Evolutionary conservation across 2,888 invertebrate genomes (phyloP), one percentile per base, ranked within the genome.

Genomic region (Epinotia demarniana): DNA sequence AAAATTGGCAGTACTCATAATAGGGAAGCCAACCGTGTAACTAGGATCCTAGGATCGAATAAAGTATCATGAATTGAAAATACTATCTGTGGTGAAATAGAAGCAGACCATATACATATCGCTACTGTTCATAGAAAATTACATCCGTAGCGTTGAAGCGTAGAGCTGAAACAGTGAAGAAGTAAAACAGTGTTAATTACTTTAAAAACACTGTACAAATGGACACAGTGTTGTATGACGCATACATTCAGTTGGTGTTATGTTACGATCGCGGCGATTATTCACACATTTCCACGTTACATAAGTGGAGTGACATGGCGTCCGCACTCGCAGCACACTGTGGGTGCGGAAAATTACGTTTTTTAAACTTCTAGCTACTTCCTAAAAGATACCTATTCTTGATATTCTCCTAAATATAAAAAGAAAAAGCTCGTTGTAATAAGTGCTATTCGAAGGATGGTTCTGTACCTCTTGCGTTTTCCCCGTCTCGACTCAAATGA

Each of bases 301-400:
- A 60, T 73, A 76, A 70, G 55, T 67, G 23, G 66, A 55, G 16
- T 67, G 62, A 66, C 70, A 58, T 71, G 58, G 64, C 49, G 46
- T 57, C 46, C 60, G 60, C 46, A 53, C 61, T 55, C 69, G 53
- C 69, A 18, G 72, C 39, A 55, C 61, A 73, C 69, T 75, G 71
- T 69, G 57, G 72, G 72, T 68, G 68, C 43, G 73, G 58, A 49
- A 77, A 72, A 67, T 72, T 75, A 73, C 68, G 57, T 68, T 71
- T 72, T 60, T 39, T 55, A 63, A n/a, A 49, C 23, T 58, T 71
- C 13, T 53, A 23, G 19, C 64, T 16, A 57, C 53, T 57, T 73
- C 73, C 71, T 61, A 53, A 49, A 49, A 43, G 13, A 12, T 19
- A 46, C 13, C 16, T 39, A 46, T 8, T 6, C 53, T n/a, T n/a